Evolutionary conservation across 2,888 invertebrate species (phyloP).

Genomic region (Ichneumon xanthorius): DNA sequence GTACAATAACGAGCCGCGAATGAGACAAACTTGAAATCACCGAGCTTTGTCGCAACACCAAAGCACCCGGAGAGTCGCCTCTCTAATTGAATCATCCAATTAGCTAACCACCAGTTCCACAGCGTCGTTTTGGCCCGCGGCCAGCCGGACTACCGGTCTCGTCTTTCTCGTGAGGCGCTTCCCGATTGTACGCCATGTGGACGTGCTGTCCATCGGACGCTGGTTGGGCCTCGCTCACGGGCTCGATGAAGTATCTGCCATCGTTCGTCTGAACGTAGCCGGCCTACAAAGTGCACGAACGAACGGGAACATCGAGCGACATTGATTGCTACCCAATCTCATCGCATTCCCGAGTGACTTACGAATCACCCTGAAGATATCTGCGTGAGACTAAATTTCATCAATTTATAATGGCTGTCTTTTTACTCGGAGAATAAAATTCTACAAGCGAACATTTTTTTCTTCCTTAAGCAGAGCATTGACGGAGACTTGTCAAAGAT

Average conservation of each 20-base stretch:
- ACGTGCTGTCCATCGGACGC: constrained; percentile 86
- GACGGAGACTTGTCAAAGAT: no score
- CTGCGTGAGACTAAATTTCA: no score
- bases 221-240: constrained; percentile 85
- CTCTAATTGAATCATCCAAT: constrained; percentile 53
- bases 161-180: constrained; percentile 71
- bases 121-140: constrained; percentile 66
- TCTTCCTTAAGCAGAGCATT: no score
- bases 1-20: constrained; percentile 21
- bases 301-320: neutral
- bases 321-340: no score
- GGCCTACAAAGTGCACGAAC: constrained; percentile 81
- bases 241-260: constrained; percentile 87
- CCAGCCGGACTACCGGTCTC: constrained; percentile 40
- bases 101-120: constrained; percentile 77
- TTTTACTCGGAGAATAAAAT: no score
- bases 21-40: constrained; percentile 21
- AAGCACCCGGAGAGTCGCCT: neutral
- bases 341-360: no score
- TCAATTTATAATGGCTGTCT: no score
- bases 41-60: constrained; percentile 29
- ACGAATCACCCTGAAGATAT: no score
- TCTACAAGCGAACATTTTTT: no score
- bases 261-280: constrained; percentile 86
- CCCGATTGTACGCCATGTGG: constrained; percentile 86